These are phyloP conservation scores for Nibea albiflora DNA, from an alignment of 2,113 vertebrate species.

Conservation along the genomic window DNA sequence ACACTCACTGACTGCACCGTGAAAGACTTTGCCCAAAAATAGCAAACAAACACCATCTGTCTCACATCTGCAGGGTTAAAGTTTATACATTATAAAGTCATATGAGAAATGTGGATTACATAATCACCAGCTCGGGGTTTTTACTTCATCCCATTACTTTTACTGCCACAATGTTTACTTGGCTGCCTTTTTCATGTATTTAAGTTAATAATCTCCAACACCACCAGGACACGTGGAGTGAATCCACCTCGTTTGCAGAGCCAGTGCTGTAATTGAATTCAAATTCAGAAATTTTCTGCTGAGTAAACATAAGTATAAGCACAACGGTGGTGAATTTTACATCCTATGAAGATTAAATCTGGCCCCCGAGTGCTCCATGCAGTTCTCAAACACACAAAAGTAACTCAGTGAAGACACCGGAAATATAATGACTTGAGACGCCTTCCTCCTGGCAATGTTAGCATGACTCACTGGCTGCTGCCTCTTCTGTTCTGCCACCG, in stretches of 20 bases:
- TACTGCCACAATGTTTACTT: neutral
- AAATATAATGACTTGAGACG: constrained; percentile 55
- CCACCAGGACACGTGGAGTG: neutral
- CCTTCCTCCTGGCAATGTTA: constrained; percentile 59
- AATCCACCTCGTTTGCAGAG: constrained; percentile 3
- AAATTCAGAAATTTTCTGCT: constrained; percentile 3
- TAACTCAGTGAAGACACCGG: constrained; percentile 37
- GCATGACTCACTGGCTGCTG: constrained; percentile 53
- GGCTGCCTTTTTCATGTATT: neutral
- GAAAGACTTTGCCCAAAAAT: constrained; percentile 35
- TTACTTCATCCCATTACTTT: constrained; percentile 4
- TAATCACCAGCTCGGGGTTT: neutral
- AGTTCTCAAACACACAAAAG: constrained; percentile 34
- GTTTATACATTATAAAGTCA: constrained; percentile 9
- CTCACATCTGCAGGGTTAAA: constrained; percentile 17
- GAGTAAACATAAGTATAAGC: constrained; percentile 22
- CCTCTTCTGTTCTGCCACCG: constrained; percentile 34
- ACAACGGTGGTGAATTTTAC: constrained; percentile 16
- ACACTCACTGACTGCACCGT: neutral
- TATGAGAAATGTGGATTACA: constrained; percentile 18
- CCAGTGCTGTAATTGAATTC: neutral
- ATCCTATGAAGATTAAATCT: constrained; percentile 39
- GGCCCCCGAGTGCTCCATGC: constrained; percentile 16
- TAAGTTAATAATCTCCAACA: neutral
- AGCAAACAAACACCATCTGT: constrained; percentile 19